phyloP scores from a whole-genome alignment of 2,797 vertebrate genomes.

The Graptemys geographica region DNA sequence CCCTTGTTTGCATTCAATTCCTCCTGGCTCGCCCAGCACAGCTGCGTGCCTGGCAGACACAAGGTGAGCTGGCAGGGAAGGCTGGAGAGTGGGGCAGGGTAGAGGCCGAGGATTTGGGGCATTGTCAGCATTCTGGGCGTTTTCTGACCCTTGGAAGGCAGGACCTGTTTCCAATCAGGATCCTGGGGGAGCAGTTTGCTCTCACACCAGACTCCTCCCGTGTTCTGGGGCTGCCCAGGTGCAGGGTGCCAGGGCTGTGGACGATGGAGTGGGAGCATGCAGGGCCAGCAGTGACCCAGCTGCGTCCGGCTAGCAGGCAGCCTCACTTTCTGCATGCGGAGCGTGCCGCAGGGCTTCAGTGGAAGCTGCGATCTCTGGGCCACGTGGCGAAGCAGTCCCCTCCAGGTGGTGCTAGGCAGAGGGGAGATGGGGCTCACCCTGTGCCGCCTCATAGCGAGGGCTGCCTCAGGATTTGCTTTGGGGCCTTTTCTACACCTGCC shows the following conservation, averaged over 20 bases:
- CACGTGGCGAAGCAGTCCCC: background rate
- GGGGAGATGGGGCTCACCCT: background rate
- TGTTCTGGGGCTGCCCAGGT: too few relatives aligned
- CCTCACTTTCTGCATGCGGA: too few relatives aligned
- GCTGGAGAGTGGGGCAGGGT: background rate
- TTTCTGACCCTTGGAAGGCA: background rate
- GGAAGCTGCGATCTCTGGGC: background rate
- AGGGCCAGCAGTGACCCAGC: too few relatives aligned
- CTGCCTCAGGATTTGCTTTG: background rate
- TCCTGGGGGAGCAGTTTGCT: background rate
- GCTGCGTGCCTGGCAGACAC: background rate
- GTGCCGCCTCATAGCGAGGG: too few relatives aligned
- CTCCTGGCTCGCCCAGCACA: background rate
- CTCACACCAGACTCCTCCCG: background rate
- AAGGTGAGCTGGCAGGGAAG: too few relatives aligned
- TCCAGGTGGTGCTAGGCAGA: background rate
- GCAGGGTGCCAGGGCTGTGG: too few relatives aligned
- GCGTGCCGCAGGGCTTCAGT: background rate
- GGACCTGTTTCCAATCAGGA: background rate
- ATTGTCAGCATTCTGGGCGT: background rate
- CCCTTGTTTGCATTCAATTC: background rate
- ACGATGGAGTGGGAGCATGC: too few relatives aligned
- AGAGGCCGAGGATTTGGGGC: too few relatives aligned
- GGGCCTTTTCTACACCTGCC: background rate
- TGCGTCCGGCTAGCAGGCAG: too few relatives aligned